phyloP scores from a whole-genome alignment of 2,797 vertebrate genomes.

The Sciurus carolinensis region DNA sequence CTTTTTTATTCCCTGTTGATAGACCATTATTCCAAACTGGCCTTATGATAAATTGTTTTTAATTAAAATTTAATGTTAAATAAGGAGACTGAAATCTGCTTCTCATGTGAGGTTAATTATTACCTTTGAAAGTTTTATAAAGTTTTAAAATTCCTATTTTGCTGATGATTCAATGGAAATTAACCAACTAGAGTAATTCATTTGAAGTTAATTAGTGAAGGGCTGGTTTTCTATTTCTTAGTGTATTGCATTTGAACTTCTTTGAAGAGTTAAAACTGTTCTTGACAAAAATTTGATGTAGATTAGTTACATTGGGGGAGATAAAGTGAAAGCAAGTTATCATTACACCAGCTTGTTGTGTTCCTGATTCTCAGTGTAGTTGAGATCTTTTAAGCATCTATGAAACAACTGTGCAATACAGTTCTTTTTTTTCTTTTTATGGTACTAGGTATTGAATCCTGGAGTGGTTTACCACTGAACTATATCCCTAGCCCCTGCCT shows the following conservation, averaged over 20 bases:
- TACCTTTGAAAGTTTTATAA: not conserved
- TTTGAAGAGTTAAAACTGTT: conserved; percentile 52
- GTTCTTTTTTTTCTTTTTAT: not conserved
- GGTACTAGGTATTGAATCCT: too few species aligned
- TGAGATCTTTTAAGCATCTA: conserved; percentile 30
- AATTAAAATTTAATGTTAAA: conserved; percentile 70
- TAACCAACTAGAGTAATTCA: conserved; percentile 57
- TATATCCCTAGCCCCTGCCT: too few species aligned
- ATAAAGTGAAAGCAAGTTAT: conserved; percentile 45
- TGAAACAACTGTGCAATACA: conserved; percentile 26
- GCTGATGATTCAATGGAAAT: conserved; percentile 9
- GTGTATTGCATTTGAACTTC: conserved; percentile 5
- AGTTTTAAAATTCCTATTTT: not conserved
- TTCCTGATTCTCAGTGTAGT: not conserved
- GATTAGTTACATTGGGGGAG: conserved; percentile 28
- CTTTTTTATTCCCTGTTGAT: not conserved
- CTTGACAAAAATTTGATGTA: conserved; percentile 10
- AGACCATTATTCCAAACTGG: not conserved
- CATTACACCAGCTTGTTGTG: not conserved
- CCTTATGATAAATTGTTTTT: conserved; percentile 46
- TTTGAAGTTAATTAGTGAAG: conserved; percentile 36
- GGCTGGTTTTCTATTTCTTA: conserved; percentile 52
- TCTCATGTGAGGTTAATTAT: conserved; percentile 52
- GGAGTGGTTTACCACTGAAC: too few species aligned
- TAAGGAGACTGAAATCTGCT: conserved; percentile 23